Evolutionary conservation across 37 sponge, comb jelly and placozoan genomes (phyloP), one percentile per base, ranked within the genome.

Genomic region (Crambe crambe): DNA sequence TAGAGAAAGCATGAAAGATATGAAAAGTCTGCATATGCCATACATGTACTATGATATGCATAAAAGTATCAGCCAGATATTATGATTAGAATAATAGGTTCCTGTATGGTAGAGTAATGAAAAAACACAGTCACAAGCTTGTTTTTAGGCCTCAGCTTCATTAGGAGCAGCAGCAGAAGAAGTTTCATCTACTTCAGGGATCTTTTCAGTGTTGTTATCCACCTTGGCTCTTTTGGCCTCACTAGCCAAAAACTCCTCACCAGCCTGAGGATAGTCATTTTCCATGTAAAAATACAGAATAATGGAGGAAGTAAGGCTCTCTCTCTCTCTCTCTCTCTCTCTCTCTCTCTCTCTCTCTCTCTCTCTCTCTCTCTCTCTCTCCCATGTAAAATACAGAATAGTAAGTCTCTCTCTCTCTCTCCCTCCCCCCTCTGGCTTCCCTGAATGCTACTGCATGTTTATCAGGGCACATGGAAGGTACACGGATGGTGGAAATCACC

Each of bases 201-300:
- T 59, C 31, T 74, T 68, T 18, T 62, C 59, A 21, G 36, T 56
- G 17, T 61, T 61, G 3, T 73, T 77, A 17, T 82, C 84, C 5
- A 36, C 39, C 42, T 82, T 79, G 37, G 89, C 44, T 29, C 73
- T 79, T 36, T 83, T 86, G 1, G 67, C 63, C 30, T 86, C 79
- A 26, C 84, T 40, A 25, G 73, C 83, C 18, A 86, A 74, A 44
- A 82, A 86, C 62, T 91, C 92, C 61, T 86, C 71, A 21, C 92
- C 92, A 74, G 82, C 92, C 92, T 91, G 79, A 36, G n/a, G n/a
- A n/a, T n/a, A n/a, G n/a, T n/a, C n/a, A n/a, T n/a, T n/a, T n/a
- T n/a, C n/a, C n/a, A n/a, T n/a, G n/a, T n/a, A n/a, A n/a, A n/a
- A n/a, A n/a, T n/a, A n/a, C n/a, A n/a, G n/a, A n/a, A n/a, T n/a